Evolutionary conservation across 2,888 invertebrate species (phyloP), one percentile per base, ranked within the genome.

Genomic region (Ophion slaviceki): DNA sequence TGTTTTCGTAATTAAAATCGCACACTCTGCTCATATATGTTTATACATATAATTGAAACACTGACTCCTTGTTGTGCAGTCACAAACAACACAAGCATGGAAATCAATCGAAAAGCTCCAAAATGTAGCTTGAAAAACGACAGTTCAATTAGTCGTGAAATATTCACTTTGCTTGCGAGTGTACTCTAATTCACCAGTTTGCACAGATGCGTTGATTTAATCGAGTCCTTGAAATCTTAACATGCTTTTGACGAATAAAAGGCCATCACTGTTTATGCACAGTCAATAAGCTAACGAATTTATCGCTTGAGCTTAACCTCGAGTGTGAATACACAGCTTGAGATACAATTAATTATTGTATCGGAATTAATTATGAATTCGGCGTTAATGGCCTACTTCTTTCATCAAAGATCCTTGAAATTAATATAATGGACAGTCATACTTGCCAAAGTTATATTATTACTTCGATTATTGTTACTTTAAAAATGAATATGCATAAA

Each of bases 281-380:
- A 45, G 24, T 32, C 8, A n/a, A 61, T 20, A 72, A 71, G 66
- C 64, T 66, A 14, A 47, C 28, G 17, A 17, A n/a, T 78, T 61
- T 24, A 45, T 59, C 61, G 20, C 53, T 78, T 71, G 59, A 28
- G 20, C 57, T 77, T 32, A 20, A n/a, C 8, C 64, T 20, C 40
- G 11, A 62, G 10, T 53, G 75, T 5, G 57, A 72, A 24, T 72
- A 32, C 36, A 20, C 57, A 17, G 17, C 40, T 68, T 24, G 53
- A 17, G 17, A 53, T 17, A 53, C 17, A 5, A 68, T 45, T 45
- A 11, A 68, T 78, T 45, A 68, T 57, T 62, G 62, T 75, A 53
- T 28, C 8, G 11, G 14, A 24, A 64, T 53, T 53, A 53, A 53
- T 53, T 53, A 53, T 53, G 53, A 28, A 4, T 17, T 32, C 45